Conservation (phyloP, 2,113 vertebrate species). For the Dromas ardeola region DNA sequence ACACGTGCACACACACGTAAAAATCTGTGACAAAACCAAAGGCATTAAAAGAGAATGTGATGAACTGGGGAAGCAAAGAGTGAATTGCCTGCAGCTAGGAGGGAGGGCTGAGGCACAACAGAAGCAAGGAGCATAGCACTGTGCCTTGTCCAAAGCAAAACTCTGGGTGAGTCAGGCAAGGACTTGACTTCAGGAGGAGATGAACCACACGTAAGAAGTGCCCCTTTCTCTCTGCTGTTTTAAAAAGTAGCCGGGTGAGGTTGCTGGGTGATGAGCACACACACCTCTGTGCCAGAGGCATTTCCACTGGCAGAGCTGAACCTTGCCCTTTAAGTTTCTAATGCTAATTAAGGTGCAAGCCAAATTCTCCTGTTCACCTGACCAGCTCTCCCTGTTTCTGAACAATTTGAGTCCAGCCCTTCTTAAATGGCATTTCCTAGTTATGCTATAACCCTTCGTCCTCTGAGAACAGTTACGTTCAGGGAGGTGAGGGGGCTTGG, state of each 20-base stretch:
- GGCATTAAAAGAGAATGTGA: conserved; percentile 21
- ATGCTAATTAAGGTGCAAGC: not conserved
- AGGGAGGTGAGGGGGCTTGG: not conserved
- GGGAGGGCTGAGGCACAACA: not conserved
- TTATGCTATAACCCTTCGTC: not conserved
- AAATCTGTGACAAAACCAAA: not conserved
- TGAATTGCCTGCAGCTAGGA: not conserved
- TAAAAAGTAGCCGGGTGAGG: not conserved
- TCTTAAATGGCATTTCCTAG: not conserved
- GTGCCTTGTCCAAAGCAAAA: not conserved
- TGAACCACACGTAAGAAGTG: rapidly evolving
- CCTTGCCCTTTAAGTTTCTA: not conserved
- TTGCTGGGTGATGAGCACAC: not conserved
- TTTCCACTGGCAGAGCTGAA: too few species aligned
- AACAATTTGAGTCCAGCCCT: not conserved
- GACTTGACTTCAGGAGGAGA: not conserved
- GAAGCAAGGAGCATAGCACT: not conserved
- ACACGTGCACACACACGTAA: not conserved
- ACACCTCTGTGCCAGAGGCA: not conserved
- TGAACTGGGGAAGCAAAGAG: conserved; percentile 24
- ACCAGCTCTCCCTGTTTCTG: not conserved
- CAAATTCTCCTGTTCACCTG: not conserved
- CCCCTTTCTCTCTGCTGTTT: not conserved
- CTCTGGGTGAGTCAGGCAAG: not conserved
- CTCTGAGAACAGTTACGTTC: not conserved